These are phyloP conservation scores for Drosophila dives DNA, from an alignment of 2,888 invertebrate genomes.

Conservation along the genomic window DNA sequence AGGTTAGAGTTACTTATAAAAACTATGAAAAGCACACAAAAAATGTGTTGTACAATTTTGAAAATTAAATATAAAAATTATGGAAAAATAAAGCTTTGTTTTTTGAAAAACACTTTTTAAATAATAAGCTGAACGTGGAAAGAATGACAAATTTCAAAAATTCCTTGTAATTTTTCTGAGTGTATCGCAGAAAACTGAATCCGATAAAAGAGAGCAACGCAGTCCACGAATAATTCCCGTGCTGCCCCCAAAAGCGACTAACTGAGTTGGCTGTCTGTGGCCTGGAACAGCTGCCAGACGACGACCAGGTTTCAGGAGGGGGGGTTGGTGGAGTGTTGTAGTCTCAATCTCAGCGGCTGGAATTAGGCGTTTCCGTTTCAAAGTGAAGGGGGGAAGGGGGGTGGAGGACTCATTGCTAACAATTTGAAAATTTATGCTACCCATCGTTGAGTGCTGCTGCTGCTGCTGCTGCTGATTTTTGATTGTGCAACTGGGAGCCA, in stretches of 20 bases:
- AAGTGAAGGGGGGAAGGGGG: constrained; percentile 21
- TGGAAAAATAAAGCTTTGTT: too few relatives aligned
- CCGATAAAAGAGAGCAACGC: constrained; percentile 64
- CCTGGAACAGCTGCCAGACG: constrained; percentile 74
- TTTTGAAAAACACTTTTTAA: constrained; percentile 17
- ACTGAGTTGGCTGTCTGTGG: constrained; percentile 48
- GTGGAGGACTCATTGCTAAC: constrained; percentile 38
- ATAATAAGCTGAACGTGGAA: not conserved
- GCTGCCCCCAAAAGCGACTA: constrained; percentile 31
- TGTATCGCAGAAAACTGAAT: constrained; percentile 40
- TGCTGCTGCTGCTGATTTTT: constrained; percentile 68
- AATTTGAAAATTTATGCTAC: constrained; percentile 79
- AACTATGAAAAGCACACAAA: too few relatives aligned
- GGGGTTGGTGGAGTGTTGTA: constrained; percentile 26
- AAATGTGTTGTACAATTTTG: too few relatives aligned
- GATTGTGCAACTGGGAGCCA: constrained; percentile 80
- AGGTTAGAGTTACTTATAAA: too few relatives aligned
- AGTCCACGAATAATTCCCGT: constrained; percentile 37
- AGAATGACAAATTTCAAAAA: not conserved
- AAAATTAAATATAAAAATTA: not conserved
- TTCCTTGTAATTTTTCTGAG: not conserved
- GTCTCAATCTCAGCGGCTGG: constrained; percentile 73
- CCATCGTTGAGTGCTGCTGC: constrained; percentile 51
- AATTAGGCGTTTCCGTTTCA: constrained; percentile 80
- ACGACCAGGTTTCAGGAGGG: constrained; percentile 4